Evolutionary conservation across 2,797 vertebrate genomes (phyloP).

Genomic region (Enteromius anoplus): DNA sequence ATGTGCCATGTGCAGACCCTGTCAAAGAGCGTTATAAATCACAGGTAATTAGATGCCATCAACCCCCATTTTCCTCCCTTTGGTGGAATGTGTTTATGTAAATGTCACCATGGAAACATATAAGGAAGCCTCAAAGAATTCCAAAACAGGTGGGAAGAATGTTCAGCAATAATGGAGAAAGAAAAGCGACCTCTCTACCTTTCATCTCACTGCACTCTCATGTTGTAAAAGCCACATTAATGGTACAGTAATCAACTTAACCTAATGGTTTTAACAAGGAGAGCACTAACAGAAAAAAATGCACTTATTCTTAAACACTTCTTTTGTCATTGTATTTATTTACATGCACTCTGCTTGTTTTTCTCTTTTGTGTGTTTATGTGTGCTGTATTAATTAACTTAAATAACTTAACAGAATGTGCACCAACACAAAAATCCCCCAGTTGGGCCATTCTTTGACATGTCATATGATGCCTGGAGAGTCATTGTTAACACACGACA

Average conservation of each 20-base stretch:
- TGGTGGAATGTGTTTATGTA: conserved; percentile 43
- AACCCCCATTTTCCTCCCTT: conserved; percentile 28
- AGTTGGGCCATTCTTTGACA: conserved; percentile 17
- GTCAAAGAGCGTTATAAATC: conserved; percentile 34
- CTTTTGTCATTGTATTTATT: not conserved
- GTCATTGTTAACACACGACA: not conserved
- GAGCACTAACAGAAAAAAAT: not conserved
- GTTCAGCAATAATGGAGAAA: conserved; percentile 3
- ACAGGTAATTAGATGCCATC: conserved; percentile 34
- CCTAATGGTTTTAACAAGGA: conserved; percentile 17
- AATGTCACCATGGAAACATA: conserved; percentile 53
- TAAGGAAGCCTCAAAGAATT: conserved; percentile 31
- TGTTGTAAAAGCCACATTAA: conserved; percentile 6
- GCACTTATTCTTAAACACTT: not conserved
- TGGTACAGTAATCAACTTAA: not conserved
- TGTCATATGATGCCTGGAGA: conserved; percentile 26
- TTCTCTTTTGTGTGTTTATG: not conserved
- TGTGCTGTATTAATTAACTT: conserved; percentile 8
- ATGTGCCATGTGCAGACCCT: conserved; percentile 24
- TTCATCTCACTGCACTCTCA: conserved; percentile 9
- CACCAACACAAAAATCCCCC: conserved; percentile 8
- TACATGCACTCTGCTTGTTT: not conserved
- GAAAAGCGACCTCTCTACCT: not conserved
- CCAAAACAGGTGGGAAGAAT: conserved; percentile 21
- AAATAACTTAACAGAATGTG: conserved; percentile 7